Evolutionary conservation across 2,888 invertebrate genomes (phyloP), one percentile per base, ranked within the genome.

Genomic region (Oligia fasciuncula): DNA sequence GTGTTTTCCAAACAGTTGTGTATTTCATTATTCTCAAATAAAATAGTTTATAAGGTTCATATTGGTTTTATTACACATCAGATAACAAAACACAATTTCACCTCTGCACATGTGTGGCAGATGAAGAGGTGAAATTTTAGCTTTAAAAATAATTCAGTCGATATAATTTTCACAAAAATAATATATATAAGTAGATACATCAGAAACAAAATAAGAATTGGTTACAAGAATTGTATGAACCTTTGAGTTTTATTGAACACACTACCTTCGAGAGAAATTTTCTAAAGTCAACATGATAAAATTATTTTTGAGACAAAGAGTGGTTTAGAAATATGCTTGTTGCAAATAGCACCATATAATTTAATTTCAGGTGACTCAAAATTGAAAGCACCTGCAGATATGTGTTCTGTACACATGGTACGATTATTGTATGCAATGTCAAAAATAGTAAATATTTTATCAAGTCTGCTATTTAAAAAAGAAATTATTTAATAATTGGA

Each of bases 41-140:
- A 91, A 92, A 88, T 92, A 92, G 87, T 75, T 86, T 76, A 51
- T 91, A 92, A 90, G 90, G 70, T 84, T 79, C 46, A 76, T 77
- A 76, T 69, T 86, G 51, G 81, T 89, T 90, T 91, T 86, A 87
- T 89, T 89, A 40, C n/a, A 29, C 19, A n/a, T 46, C 35, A 46
- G 43, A 13, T 54, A 69, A 29, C 54, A 46, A 46, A 73, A 65
- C 29, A 4, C 40, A 51, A 77, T 70, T 70, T 70, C 8, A 29
- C 9, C 14, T 68, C 35, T 14, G 54, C 40, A 40, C 40, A 40
- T 23, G 54, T 40, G 40, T 19, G 4, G 73, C 60, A 73, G n/a
- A 8, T 60, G 67, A 63, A 40, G 40, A 63, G 71, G 40, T 40
- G 40, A 63, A 40, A 62, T 69, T 19, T 8, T 19, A 14, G 4